These are phyloP conservation scores for Sycophila texana DNA, from an alignment of 2,888 invertebrate genomes.

Conservation along the genomic window DNA sequence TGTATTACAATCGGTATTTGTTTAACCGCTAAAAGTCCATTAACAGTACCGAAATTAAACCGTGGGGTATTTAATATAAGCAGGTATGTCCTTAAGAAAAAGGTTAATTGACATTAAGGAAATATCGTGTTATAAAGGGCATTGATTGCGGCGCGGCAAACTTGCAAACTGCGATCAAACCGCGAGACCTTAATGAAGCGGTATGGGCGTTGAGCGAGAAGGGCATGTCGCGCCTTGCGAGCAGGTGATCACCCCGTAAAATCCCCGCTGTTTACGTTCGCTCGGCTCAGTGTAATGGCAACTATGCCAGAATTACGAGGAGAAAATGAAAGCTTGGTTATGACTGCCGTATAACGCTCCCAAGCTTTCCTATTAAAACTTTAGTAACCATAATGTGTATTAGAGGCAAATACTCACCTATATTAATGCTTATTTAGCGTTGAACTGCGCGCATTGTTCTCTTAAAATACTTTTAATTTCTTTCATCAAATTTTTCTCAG, in stretches of 20 bases:
- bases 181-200: slow-evolving; percentile 60
- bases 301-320: slow-evolving; percentile 1
- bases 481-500: too few relatives aligned
- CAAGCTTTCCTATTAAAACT: neutral
- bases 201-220: neutral
- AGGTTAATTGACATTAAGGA: too few relatives aligned
- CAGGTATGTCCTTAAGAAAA: too few relatives aligned
- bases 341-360: neutral
- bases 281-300: neutral
- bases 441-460: too few relatives aligned
- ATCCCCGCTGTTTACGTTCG: slow-evolving; percentile 27
- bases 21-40: too few relatives aligned
- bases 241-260: slow-evolving; percentile 59
- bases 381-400: neutral
- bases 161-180: slow-evolving; percentile 65
- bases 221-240: neutral
- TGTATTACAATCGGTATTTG: too few relatives aligned
- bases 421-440: too few relatives aligned
- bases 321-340: slow-evolving; percentile 33
- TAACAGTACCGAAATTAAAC: too few relatives aligned
- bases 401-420: too few relatives aligned
- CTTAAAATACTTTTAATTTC: too few relatives aligned
- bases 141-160: slow-evolving; percentile 29
- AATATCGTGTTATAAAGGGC: too few relatives aligned
- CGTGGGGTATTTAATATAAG: too few relatives aligned